Conservation (phyloP, 2,797 vertebrate genomes). For the Paguma larvata region DNA sequence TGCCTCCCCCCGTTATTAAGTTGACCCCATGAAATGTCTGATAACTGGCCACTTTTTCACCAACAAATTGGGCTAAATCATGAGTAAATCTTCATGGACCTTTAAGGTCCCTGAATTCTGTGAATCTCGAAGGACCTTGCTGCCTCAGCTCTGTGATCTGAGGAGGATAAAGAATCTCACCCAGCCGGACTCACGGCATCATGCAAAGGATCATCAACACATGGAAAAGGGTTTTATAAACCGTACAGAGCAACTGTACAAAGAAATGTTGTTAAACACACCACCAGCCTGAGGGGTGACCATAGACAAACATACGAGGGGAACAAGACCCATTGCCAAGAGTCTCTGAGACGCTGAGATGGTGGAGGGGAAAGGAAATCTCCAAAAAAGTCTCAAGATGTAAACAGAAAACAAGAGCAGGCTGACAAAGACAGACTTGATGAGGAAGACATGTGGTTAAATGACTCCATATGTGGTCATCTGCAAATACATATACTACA, state of each 20-base stretch:
- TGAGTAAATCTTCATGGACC: neutral
- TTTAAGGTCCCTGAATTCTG: neutral
- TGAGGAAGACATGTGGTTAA: neutral
- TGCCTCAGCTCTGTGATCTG: neutral
- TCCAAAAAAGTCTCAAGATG: neutral
- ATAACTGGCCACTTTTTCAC: neutral
- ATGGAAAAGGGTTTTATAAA: neutral
- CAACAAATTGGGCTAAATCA: neutral
- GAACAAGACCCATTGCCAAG: neutral
- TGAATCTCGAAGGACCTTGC: neutral
- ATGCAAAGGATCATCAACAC: neutral
- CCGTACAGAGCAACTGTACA: neutral
- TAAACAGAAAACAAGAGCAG: slow-evolving; percentile 36
- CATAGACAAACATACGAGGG: neutral
- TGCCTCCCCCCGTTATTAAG: neutral
- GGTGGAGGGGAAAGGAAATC: neutral
- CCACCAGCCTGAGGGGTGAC: neutral
- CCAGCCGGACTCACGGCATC: neutral
- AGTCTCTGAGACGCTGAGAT: neutral
- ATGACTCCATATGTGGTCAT: neutral
- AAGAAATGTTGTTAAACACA: neutral
- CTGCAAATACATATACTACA: neutral
- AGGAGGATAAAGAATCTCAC: neutral
- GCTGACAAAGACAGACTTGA: neutral
- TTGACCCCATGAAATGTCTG: neutral